Conservation (phyloP, 92 coral and sea anemone species). For the Bergia sp. region DNA sequence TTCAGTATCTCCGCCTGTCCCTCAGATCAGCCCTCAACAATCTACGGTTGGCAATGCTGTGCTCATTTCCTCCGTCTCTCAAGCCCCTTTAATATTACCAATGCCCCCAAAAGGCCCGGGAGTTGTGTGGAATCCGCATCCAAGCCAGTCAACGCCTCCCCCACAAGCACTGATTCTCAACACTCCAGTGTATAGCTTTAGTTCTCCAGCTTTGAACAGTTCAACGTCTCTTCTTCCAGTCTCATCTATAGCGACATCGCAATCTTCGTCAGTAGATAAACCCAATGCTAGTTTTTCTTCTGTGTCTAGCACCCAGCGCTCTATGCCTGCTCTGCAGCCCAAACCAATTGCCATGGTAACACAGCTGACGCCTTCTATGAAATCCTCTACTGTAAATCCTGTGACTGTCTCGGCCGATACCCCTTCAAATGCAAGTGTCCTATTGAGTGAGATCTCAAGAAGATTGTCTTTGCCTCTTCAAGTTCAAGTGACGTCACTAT, state of each 20-base stretch:
- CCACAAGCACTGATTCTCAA: slow-evolving; percentile 29
- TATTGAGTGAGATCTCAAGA: slow-evolving; percentile 53
- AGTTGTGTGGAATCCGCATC: slow-evolving; percentile 24
- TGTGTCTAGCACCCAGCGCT: neutral
- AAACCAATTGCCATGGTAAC: slow-evolving; percentile 27
- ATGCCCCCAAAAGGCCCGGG: slow-evolving; percentile 8
- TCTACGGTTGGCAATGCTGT: neutral
- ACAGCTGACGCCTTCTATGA: slow-evolving; percentile 36
- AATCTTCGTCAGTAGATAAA: slow-evolving; percentile 1
- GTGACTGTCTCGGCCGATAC: slow-evolving; percentile 54
- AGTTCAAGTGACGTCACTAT: slow-evolving; percentile 16
- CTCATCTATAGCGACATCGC: neutral
- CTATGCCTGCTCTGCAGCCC: slow-evolving; percentile 29
- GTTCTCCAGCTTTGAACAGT: neutral
- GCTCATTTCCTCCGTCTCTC: slow-evolving; percentile 15
- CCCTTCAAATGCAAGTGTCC: slow-evolving; percentile 44
- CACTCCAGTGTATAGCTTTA: slow-evolving; percentile 27
- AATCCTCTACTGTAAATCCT: slow-evolving; percentile 9
- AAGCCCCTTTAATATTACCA: slow-evolving; percentile 26
- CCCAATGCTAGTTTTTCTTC: neutral
- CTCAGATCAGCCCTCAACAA: slow-evolving; percentile 14
- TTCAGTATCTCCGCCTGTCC: neutral
- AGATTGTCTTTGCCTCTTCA: slow-evolving; percentile 64
- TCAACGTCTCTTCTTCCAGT: neutral
- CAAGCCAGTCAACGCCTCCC: slow-evolving; percentile 1